Percentiles rank a stretch among this genome's conserved stretches.
phyloP scores from a whole-genome alignment of 2,797 vertebrate genomes.

The Potorous gilbertii region DNA sequence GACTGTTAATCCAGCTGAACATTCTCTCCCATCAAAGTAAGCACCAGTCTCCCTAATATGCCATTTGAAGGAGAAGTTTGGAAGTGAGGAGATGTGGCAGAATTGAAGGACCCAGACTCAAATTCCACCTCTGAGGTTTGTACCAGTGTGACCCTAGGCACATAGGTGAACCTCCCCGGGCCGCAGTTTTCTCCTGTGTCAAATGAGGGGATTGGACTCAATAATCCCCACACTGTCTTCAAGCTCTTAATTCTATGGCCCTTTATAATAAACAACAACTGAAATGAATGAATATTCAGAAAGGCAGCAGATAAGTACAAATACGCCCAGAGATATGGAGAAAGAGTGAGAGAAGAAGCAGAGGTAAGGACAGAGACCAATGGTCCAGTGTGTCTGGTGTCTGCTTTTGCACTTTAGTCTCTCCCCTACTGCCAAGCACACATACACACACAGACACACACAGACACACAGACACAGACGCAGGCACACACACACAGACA shows the following conservation, averaged over 20 bases:
- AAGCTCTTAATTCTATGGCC: not conserved
- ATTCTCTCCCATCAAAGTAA: not conserved
- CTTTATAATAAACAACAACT: not conserved
- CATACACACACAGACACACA: no score
- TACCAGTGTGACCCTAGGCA: no score
- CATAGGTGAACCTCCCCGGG: not conserved
- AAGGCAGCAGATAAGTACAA: not conserved
- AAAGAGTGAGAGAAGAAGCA: not conserved
- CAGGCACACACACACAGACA: no score
- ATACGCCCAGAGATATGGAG: not conserved
- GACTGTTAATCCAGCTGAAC: not conserved
- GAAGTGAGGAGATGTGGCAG: not conserved
- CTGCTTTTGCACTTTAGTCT: not conserved
- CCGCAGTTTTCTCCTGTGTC: not conserved
- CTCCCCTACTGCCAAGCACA: not conserved
- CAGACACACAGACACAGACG: no score
- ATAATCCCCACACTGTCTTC: not conserved
- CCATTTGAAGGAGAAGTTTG: not conserved
- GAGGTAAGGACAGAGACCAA: not conserved
- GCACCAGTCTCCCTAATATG: not conserved
- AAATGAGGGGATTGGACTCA: not conserved
- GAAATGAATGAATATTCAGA: not conserved
- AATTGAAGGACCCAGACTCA: not conserved
- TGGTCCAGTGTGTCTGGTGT: no score
- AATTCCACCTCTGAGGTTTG: not conserved